phyloP scores from a whole-genome alignment of 2,888 invertebrate genomes.

The Sinohyriopsis cumingii region DNA sequence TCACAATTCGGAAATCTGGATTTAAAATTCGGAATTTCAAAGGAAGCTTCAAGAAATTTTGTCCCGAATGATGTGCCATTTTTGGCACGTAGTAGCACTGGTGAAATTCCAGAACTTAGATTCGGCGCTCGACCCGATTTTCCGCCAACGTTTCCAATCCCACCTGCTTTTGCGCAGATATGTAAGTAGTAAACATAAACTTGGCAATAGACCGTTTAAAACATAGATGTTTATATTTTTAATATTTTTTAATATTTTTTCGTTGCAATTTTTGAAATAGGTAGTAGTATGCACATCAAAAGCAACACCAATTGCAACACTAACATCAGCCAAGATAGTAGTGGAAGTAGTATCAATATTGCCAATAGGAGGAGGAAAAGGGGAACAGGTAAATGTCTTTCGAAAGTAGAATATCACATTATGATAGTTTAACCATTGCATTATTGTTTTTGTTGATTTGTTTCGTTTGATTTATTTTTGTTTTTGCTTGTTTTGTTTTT shows the following conservation, averaged over 20 bases:
- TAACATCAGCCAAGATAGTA: too few relatives aligned
- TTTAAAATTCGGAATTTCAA: not conserved
- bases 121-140: conserved; percentile 2
- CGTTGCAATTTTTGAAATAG: not conserved
- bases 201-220: not conserved
- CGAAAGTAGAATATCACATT: too few relatives aligned
- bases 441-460: too few relatives aligned
- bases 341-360: too few relatives aligned
- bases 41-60: not conserved
- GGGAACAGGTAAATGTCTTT: too few relatives aligned
- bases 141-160: conserved; percentile 20
- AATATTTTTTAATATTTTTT: not conserved
- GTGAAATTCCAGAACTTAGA: not conserved
- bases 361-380: too few relatives aligned
- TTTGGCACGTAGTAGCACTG: not conserved
- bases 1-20: conserved; percentile 10
- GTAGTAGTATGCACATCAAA: too few relatives aligned
- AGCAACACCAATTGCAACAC: too few relatives aligned
- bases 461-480: too few relatives aligned
- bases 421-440: too few relatives aligned
- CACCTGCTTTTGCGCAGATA: conserved; percentile 39
- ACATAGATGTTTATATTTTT: not conserved
- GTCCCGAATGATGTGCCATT: not conserved
- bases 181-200: conserved; percentile 20
- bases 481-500: too few relatives aligned